Conservation (phyloP, 1,140 invertebrate species). For the Dinoponera quadriceps region DNA sequence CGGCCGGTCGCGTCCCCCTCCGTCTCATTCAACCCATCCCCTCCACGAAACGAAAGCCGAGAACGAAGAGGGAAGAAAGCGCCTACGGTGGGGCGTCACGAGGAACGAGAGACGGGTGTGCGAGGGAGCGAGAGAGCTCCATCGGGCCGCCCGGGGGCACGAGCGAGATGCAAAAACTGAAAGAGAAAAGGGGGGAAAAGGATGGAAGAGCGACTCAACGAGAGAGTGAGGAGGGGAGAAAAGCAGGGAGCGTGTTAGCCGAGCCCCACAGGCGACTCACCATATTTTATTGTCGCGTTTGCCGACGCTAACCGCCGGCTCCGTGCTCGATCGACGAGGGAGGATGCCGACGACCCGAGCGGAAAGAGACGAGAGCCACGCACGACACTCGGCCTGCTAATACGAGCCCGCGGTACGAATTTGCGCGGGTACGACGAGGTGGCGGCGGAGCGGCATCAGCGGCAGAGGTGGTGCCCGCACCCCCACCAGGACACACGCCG, state of each 20-base stretch:
- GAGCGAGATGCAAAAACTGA: conserved; percentile 66
- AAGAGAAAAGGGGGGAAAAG: conserved; percentile 71
- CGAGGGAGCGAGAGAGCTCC: conserved; percentile 57
- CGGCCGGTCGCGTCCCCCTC: conserved; percentile 66
- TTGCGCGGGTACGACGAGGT: conserved; percentile 64
- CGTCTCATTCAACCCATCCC: conserved; percentile 67
- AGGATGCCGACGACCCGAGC: conserved; percentile 65
- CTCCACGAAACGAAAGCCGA: conserved; percentile 72
- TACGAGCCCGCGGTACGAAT: conserved; percentile 64
- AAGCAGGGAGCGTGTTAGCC: conserved; percentile 72
- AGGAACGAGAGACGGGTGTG: conserved; percentile 44
- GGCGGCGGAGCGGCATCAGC: conserved; percentile 64
- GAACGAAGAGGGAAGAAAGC: conserved; percentile 79
- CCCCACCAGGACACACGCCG: conserved; percentile 74
- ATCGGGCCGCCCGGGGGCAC: conserved; percentile 51
- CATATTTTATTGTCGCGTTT: conserved; percentile 84
- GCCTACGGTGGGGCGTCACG: conserved; percentile 68
- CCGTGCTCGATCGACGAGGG: conserved; percentile 67
- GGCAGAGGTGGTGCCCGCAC: conserved; percentile 79
- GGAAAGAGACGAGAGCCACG: conserved; percentile 65
- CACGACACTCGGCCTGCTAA: conserved; percentile 65
- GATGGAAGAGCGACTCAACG: conserved; percentile 51
- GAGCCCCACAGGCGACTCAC: conserved; percentile 76
- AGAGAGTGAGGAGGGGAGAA: conserved; percentile 61
- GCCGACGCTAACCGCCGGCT: conserved; percentile 77